A percentile compares a stretch with the other conserved stretches of the same genome.
These are phyloP conservation scores for Alexandromys oeconomus DNA, from an alignment of 2,797 vertebrate genomes.

Conservation along the genomic window DNA sequence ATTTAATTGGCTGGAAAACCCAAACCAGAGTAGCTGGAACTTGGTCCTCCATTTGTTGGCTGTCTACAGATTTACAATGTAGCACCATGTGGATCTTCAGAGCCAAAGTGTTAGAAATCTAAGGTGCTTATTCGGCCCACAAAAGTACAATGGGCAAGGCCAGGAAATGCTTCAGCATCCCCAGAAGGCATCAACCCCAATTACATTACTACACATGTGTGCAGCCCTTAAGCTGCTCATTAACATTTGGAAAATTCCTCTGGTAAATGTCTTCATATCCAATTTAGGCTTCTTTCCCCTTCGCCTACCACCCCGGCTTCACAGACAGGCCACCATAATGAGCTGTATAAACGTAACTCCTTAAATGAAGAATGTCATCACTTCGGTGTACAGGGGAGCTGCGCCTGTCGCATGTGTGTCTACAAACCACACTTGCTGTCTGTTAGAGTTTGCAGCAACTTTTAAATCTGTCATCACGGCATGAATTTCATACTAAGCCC, in stretches of 20 bases:
- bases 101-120: conserved; percentile 85
- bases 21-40: conserved; percentile 82
- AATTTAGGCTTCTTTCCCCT: conserved; percentile 89
- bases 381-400: conserved; percentile 93
- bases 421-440: conserved; percentile 95
- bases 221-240: conserved; percentile 83
- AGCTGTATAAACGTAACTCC: conserved; percentile 92
- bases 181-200: conserved; percentile 86
- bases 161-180: conserved; percentile 79
- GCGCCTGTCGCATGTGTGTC: conserved; percentile 93
- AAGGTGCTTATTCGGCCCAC: conserved; percentile 83
- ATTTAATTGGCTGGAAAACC: conserved; percentile 88
- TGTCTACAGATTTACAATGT: conserved; percentile 89
- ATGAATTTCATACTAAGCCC: conserved; percentile 92
- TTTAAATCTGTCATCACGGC: conserved; percentile 99
- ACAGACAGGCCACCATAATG: conserved; percentile 90
- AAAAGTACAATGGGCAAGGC: conserved; percentile 83
- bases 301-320: conserved; percentile 83
- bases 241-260: conserved; percentile 86
- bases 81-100: conserved; percentile 86
- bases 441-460: conserved; percentile 96
- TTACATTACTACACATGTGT: conserved; percentile 80
- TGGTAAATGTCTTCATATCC: conserved; percentile 86
- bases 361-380: conserved; percentile 98
- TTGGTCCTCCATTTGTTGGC: conserved; percentile 85